Conservation (phyloP, 2,113 vertebrate species). For the Passer domesticus region DNA sequence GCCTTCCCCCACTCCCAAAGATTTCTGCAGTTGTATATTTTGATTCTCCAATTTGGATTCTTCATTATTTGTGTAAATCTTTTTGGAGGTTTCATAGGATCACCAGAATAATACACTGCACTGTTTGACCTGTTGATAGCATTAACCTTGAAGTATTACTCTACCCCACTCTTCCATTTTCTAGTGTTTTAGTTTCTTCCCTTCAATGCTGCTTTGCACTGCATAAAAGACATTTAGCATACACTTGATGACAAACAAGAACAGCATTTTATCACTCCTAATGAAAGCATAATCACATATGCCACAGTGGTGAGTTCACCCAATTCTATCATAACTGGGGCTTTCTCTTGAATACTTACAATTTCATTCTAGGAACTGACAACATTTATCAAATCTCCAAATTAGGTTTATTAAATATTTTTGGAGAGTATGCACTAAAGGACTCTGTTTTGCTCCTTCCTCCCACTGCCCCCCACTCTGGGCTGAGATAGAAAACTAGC, state of each 20-base stretch:
- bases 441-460: background rate
- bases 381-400: background rate
- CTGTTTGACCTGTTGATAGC: background rate
- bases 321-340: background rate
- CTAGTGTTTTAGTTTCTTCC: background rate
- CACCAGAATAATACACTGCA: background rate
- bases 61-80: background rate
- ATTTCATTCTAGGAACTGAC: background rate
- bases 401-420: background rate
- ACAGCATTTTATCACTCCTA: background rate
- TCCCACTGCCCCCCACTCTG: accelerated
- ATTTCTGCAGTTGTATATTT: background rate
- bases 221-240: background rate
- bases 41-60: background rate
- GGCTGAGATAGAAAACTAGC: background rate
- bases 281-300: background rate
- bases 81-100: background rate
- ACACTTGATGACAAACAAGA: background rate
- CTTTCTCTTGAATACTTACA: background rate
- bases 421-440: background rate
- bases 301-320: background rate
- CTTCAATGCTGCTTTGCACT: background rate
- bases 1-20: background rate
- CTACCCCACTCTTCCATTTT: background rate
- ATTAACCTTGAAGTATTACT: background rate